Conservation (phyloP, 2,113 vertebrate species). For the Manacus vitellinus region DNA sequence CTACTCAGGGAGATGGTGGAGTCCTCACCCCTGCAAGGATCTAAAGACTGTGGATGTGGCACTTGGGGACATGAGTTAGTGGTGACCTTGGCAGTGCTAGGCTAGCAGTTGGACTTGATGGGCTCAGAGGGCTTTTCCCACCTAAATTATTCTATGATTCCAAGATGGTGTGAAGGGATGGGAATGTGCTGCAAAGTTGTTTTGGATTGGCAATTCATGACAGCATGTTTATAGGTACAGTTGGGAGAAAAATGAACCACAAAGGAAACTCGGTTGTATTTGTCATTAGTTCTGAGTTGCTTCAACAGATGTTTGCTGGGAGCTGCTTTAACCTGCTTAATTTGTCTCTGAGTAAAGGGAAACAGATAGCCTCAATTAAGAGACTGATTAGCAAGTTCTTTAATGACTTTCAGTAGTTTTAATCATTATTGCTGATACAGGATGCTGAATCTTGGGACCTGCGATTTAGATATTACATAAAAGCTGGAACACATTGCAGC, state of each 20-base stretch:
- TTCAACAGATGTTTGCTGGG: constrained; percentile 74
- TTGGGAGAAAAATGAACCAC: constrained; percentile 46
- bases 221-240: constrained; percentile 25
- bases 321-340: constrained; percentile 69
- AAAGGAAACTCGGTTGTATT: constrained; percentile 61
- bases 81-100: background rate
- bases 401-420: constrained; percentile 72
- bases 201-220: constrained; percentile 1
- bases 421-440: constrained; percentile 56
- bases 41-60: background rate
- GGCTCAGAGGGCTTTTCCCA: background rate
- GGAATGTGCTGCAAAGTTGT: background rate
- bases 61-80: background rate
- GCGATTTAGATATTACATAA: constrained; percentile 11
- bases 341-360: constrained; percentile 70
- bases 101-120: background rate
- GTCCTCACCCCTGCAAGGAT: background rate
- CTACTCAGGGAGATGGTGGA: background rate
- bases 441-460: background rate
- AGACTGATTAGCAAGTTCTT: constrained; percentile 71
- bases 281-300: constrained; percentile 71
- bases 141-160: background rate
- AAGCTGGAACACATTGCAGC: background rate
- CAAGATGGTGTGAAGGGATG: background rate
- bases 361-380: constrained; percentile 74